Conservation (phyloP, 2,797 vertebrate species). For the Parauchenoglanis punctatus region DNA sequence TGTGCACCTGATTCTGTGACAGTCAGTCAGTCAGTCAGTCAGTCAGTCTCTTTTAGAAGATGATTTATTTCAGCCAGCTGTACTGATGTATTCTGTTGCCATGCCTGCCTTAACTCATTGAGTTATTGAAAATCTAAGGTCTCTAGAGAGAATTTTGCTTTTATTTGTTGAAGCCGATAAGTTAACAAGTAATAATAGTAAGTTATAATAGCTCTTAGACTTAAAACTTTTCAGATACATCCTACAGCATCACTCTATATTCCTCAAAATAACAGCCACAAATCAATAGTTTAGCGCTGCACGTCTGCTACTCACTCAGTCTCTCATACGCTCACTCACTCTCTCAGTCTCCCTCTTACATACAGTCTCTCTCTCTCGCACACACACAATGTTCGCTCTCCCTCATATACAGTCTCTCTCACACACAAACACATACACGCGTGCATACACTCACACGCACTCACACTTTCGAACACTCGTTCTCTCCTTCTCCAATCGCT, state of each 20-base stretch:
- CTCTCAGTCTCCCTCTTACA: background rate
- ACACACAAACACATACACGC: background rate
- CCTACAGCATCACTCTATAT: background rate
- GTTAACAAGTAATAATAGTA: background rate
- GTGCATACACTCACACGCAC: background rate
- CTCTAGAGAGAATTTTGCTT: background rate
- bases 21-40: background rate
- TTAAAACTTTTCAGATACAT: background rate
- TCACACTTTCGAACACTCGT: background rate
- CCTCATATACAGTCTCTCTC: background rate
- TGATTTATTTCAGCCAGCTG: background rate
- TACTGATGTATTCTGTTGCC: background rate
- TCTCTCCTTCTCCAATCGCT: background rate
- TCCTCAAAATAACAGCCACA: background rate
- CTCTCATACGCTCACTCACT: background rate
- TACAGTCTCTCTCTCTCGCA: background rate
- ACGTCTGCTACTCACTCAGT: background rate
- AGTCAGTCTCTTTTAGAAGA: background rate
- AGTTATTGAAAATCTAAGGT: background rate
- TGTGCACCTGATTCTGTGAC: constrained; percentile 13
- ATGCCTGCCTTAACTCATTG: background rate
- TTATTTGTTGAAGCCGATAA: background rate
- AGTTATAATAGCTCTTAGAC: background rate
- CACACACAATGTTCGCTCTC: background rate
- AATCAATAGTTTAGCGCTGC: constrained; percentile 1